phyloP scores from a whole-genome alignment of 2,797 vertebrate genomes.

The Sternotherus odoratus region DNA sequence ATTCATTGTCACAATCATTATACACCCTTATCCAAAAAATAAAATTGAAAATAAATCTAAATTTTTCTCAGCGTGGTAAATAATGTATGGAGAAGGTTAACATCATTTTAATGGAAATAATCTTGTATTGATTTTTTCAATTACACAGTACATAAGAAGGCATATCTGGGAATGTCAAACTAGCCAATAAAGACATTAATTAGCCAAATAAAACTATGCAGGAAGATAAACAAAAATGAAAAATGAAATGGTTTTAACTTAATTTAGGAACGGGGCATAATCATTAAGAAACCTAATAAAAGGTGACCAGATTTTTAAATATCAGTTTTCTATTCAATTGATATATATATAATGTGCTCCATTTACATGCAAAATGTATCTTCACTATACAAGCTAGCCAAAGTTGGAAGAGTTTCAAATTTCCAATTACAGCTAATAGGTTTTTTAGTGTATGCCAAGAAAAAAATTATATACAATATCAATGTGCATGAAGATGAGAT shows the following conservation, averaged over 20 bases:
- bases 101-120: not conserved
- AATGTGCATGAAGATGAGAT: not conserved
- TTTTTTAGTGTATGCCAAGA: not conserved
- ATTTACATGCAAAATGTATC: slow-evolving; percentile 15
- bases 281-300: slow-evolving; percentile 36
- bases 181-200: not conserved
- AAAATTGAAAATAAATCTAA: fast-evolving
- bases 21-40: not conserved
- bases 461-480: not conserved
- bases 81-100: not conserved
- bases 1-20: not conserved
- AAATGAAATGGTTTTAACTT: slow-evolving; percentile 30
- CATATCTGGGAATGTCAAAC: not conserved
- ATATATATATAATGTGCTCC: not conserved
- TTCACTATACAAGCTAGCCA: not conserved
- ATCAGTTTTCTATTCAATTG: slow-evolving; percentile 43
- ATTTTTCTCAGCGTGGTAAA: not conserved
- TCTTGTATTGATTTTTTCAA: not conserved
- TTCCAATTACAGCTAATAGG: not conserved
- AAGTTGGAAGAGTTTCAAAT: slow-evolving; percentile 22
- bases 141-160: not conserved
- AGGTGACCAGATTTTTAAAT: slow-evolving; percentile 43
- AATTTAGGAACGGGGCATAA: slow-evolving; percentile 22
- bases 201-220: slow-evolving; percentile 10
- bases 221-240: slow-evolving; percentile 33